Base-by-base conservation (phyloP, 1,140 invertebrate species). In the Rhagoletis pomonella region DNA sequence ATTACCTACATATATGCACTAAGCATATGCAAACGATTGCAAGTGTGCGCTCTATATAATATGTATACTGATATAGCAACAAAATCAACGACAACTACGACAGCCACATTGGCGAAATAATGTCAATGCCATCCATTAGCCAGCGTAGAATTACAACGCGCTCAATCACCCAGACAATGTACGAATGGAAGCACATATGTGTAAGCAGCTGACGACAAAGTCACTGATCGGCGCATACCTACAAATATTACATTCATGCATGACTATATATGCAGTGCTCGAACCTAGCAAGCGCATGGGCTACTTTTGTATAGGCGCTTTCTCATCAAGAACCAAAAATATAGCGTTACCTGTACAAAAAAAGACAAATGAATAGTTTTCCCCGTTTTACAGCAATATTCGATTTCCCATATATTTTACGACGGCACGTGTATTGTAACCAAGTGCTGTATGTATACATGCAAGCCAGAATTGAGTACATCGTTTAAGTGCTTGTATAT, bases 61-160 rank as follows among this genome's bases (percentile, higher is more conserved):
- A 29, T 29, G 29, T 29, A n/a, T 55, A 81, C n/a, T 55, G 19
- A 81, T 55, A 81, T 81, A 81, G 73, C 73, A 81, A 81, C 6
- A 81, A 29, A 19, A 29, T 17, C 73, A 55, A 81, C 73, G 47
- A 55, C 44, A 17, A 77, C 69, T n/a, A 81, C 42, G 12, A 47
- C 39, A 50, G 7, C 9, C 73, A 81, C 73, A 81, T 55, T n/a
- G n/a, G 47, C 73, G 47, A 19, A 81, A 81, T 81, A 81, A 81
- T 81, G 73, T 81, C 73, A 81, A 81, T 81, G 73, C 73, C 73
- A 81, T 81, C 19, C 73, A 81, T 81, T 55, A 47, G 47, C 69
- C 19, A 50, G 47, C 73, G 47, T 47, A 81, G 50, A 81, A 81
- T 55, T 81, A 81, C 73, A 81, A 29, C n/a, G 44, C 73, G 47